These are phyloP conservation scores for Baccha elongata DNA, from an alignment of 2,888 invertebrate genomes.

Conservation along the genomic window DNA sequence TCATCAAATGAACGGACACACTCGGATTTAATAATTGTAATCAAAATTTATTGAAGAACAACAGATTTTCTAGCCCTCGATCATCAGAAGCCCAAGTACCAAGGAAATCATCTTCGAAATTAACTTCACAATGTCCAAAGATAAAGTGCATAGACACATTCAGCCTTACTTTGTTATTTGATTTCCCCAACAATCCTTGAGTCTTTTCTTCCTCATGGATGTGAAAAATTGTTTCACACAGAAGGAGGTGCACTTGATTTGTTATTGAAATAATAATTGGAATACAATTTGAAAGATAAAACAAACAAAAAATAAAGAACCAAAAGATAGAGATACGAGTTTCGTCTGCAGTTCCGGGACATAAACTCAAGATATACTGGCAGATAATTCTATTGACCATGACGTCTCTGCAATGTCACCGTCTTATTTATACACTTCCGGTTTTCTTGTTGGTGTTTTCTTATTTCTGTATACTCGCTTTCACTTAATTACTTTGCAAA, in stretches of 20 bases:
- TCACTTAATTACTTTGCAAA: conserved; percentile 55
- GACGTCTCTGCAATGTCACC: conserved; percentile 69
- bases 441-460: conserved; percentile 23
- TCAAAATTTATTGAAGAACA: conserved; percentile 49
- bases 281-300: conserved; percentile 18
- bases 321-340: conserved; percentile 19
- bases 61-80: conserved; percentile 17
- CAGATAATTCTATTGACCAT: conserved; percentile 66
- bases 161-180: conserved; percentile 28
- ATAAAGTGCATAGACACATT: conserved; percentile 42
- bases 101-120: conserved; percentile 52
- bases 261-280: conserved; percentile 7
- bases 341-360: conserved; percentile 70
- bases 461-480: conserved; percentile 33
- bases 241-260: conserved; percentile 19
- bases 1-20: neutral
- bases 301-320: too few species aligned
- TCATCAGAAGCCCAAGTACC: conserved; percentile 8
- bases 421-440: conserved; percentile 58
- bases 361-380: conserved; percentile 64
- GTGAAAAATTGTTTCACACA: too few species aligned
- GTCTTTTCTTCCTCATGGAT: too few species aligned
- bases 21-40: conserved; percentile 49
- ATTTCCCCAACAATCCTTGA: conserved; percentile 23
- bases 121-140: conserved; percentile 46